A percentile compares a stretch with the other conserved stretches of the same genome.
Conservation (phyloP, 2,888 invertebrate genomes). For the Deilephila elpenor region DNA sequence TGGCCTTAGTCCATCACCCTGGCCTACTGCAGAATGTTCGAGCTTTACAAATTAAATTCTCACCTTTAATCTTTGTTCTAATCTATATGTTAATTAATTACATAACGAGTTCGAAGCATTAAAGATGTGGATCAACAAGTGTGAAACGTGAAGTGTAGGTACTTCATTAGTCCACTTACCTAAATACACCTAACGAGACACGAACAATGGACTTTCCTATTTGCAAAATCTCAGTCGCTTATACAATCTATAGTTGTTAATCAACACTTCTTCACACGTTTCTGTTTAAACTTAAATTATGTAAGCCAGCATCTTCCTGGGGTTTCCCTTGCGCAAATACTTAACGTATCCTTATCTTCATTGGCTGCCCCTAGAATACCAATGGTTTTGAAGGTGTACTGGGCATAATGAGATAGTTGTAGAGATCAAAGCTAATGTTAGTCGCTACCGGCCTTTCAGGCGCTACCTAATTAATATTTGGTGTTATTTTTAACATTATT, state of each 20-base stretch:
- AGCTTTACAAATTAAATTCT: no score
- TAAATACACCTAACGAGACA: not conserved
- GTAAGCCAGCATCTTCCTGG: constrained; percentile 13
- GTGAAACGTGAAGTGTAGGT: not conserved
- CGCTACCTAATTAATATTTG: no score
- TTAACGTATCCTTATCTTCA: not conserved
- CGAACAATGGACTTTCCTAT: constrained; percentile 43
- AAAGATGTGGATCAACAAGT: not conserved
- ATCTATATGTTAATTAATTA: not conserved
- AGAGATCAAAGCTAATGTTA: no score
- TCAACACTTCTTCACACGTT: constrained; percentile 54
- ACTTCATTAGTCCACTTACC: constrained; percentile 18
- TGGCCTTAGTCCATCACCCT: no score
- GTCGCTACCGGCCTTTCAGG: no score
- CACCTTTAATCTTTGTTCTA: no score
- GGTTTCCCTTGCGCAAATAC: not conserved
- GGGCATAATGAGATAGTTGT: no score
- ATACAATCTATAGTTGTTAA: constrained; percentile 47
- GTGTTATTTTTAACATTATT: no score
- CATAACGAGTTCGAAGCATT: not conserved
- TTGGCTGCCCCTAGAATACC: not conserved
- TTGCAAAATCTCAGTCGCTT: constrained; percentile 46
- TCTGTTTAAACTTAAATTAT: constrained; percentile 16
- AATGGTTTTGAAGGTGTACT: not conserved
- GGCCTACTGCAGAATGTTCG: no score